These are phyloP conservation scores for Clarias pachynema DNA, from an alignment of 2,797 vertebrate species.

Conservation along the genomic window DNA sequence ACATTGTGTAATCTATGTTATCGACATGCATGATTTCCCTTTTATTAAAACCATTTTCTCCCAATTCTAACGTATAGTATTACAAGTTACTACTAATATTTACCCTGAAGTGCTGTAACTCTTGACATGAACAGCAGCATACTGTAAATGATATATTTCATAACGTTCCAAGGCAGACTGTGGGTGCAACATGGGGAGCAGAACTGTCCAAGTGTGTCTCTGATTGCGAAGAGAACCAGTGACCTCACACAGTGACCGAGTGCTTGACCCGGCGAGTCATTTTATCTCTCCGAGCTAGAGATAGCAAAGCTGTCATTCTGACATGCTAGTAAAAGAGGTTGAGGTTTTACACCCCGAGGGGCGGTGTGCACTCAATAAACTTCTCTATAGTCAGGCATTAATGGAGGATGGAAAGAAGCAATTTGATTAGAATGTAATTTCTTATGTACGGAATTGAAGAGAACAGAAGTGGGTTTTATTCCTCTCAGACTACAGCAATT, in stretches of 20 bases:
- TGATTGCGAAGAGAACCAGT: conserved; percentile 46
- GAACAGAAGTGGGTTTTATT: neutral
- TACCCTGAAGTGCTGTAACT: neutral
- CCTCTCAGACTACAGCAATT: no score
- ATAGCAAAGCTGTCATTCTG: conserved; percentile 56
- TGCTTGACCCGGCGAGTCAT: conserved; percentile 68
- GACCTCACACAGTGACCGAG: conserved; percentile 61
- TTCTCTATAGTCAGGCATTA: conserved; percentile 40
- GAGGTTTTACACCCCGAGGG: conserved; percentile 46
- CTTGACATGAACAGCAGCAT: neutral
- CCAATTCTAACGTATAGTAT: neutral
- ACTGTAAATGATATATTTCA: neutral
- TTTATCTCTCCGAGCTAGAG: conserved; percentile 62
- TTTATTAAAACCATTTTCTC: neutral
- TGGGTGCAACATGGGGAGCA: neutral
- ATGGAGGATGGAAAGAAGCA: neutral
- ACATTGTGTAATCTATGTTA: neutral
- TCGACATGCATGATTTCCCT: neutral
- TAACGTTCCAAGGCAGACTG: neutral
- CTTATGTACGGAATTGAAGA: neutral
- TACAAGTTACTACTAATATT: neutral
- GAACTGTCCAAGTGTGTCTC: conserved; percentile 33
- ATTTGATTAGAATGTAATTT: neutral
- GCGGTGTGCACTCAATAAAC: conserved; percentile 52
- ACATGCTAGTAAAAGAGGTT: conserved; percentile 51